phyloP scores from a whole-genome alignment of 2,797 vertebrate species.

The Arctocebus calabarensis region DNA sequence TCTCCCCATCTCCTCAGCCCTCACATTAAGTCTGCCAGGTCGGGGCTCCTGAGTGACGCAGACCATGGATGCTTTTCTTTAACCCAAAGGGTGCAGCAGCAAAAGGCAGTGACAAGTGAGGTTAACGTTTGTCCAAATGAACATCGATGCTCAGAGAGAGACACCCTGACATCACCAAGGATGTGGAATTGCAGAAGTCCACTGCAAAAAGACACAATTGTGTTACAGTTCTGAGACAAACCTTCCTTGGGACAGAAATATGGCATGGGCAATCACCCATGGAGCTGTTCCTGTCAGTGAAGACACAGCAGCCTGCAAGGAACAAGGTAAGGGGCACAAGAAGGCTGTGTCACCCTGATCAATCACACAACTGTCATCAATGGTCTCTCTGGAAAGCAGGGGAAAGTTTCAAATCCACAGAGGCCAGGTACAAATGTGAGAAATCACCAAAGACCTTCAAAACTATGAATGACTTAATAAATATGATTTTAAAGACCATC shows the following conservation, averaged over 20 bases:
- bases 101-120: neutral
- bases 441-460: neutral
- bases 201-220: rapidly evolving
- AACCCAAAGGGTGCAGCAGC: neutral
- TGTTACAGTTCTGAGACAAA: neutral
- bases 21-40: neutral
- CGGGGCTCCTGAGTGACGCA: neutral
- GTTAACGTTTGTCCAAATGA: too few relatives aligned
- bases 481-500: neutral
- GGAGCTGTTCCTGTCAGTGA: neutral
- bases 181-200: neutral
- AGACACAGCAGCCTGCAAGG: neutral
- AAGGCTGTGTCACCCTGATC: neutral
- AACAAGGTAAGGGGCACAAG: neutral
- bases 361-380: neutral
- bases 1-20: neutral
- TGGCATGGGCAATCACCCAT: neutral
- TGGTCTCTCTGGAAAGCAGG: neutral
- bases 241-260: neutral
- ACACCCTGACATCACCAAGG: neutral
- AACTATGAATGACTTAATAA: neutral
- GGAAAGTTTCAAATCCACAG: neutral
- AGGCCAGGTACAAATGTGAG: neutral
- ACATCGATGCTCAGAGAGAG: neutral
- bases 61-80: neutral